Percentiles rank a stretch among this genome's conserved stretches.
These are phyloP conservation scores for Oscheius sp. DNA, from an alignment of 2,888 invertebrate species.

Conservation along the genomic window DNA sequence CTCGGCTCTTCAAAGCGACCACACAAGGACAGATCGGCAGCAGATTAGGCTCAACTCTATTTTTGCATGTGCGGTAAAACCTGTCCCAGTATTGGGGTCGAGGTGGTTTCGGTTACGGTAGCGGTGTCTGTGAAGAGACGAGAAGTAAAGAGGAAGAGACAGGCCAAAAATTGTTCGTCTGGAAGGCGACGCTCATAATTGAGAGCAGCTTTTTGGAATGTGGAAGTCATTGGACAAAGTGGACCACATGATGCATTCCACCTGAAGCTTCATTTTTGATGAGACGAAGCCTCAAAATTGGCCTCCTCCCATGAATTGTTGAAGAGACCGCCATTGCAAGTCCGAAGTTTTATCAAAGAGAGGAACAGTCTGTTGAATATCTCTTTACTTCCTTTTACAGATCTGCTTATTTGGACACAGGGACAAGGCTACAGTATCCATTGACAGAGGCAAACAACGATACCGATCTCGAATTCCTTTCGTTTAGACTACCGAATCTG, in stretches of 20 bases:
- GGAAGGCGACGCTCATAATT: slow-evolving; percentile 16
- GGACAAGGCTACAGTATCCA: no score
- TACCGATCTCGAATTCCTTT: no score
- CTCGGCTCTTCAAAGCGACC: slow-evolving; percentile 17
- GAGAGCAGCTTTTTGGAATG: slow-evolving; percentile 3
- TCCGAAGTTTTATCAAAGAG: neutral
- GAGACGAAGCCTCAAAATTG: neutral
- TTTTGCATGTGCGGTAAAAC: slow-evolving; percentile 6
- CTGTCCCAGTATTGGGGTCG: slow-evolving; percentile 1
- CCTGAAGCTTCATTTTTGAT: neutral
- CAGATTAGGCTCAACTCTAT: slow-evolving; percentile 11
- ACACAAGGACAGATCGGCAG: slow-evolving; percentile 26
- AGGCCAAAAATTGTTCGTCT: slow-evolving; percentile 4
- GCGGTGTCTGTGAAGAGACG: neutral
- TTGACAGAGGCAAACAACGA: no score
- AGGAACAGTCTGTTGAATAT: neutral
- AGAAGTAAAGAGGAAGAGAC: slow-evolving; percentile 5
- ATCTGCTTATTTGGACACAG: neutral
- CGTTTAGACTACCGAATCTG: neutral
- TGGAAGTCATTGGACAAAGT: slow-evolving; percentile 30
- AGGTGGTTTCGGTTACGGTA: slow-evolving; percentile 10
- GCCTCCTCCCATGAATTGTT: neutral
- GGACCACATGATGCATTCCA: neutral
- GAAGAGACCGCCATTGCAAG: neutral
- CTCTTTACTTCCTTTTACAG: neutral